These are phyloP conservation scores for Epinotia demarniana DNA, from an alignment of 2,888 invertebrate genomes.

Conservation along the genomic window DNA sequence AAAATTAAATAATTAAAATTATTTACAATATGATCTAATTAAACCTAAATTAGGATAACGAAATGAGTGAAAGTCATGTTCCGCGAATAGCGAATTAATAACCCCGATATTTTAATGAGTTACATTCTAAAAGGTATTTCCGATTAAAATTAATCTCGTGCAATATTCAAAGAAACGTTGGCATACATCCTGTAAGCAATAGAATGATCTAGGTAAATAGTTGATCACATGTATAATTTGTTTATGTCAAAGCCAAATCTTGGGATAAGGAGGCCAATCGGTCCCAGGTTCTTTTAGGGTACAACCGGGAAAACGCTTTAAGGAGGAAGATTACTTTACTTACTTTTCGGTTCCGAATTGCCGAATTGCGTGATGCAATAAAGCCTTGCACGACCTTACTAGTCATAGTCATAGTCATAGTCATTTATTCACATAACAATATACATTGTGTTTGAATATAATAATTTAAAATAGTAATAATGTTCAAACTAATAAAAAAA, in stretches of 20 bases:
- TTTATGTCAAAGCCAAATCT: too few species aligned
- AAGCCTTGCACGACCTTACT: not conserved
- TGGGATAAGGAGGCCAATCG: too few species aligned
- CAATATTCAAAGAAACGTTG: not conserved
- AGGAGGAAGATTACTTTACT: too few species aligned
- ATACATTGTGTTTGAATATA: too few species aligned
- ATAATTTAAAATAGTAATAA: too few species aligned
- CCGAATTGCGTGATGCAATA: not conserved
- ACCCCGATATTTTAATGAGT: not conserved
- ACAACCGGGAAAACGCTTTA: too few species aligned
- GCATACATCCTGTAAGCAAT: not conserved
- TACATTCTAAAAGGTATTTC: not conserved
- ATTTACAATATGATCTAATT: not conserved
- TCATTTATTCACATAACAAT: too few species aligned
- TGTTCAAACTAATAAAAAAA: too few species aligned
- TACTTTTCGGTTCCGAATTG: not conserved
- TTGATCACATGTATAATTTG: too few species aligned
- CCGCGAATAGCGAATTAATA: not conserved
- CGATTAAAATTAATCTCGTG: not conserved
- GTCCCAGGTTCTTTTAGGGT: too few species aligned
- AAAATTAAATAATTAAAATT: not conserved
- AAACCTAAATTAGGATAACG: not conserved
- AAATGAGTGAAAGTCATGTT: not conserved
- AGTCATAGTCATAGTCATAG: too few species aligned
- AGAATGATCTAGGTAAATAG: too few species aligned